phyloP scores from a whole-genome alignment of 2,113 vertebrate genomes.

The Passerina amoena region DNA sequence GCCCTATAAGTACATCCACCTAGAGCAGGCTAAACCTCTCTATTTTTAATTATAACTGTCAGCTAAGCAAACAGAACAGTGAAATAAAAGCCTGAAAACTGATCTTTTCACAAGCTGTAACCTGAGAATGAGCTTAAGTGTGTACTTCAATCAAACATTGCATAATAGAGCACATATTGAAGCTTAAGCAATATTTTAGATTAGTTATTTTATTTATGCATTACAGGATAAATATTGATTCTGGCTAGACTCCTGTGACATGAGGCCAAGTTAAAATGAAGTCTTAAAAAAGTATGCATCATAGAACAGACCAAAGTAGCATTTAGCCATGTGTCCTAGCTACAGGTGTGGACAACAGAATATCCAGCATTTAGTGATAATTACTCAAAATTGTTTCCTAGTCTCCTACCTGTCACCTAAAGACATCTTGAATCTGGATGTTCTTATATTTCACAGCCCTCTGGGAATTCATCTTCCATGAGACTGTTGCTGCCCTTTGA shows the following conservation, averaged over 20 bases:
- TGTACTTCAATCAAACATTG: conserved; percentile 4
- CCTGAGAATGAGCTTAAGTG: not conserved
- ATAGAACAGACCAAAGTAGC: not conserved
- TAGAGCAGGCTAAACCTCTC: not conserved
- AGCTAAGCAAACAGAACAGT: conserved; percentile 34
- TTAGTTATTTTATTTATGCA: conserved; percentile 1
- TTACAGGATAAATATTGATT: conserved; percentile 18
- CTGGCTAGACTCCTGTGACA: not conserved
- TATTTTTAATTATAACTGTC: not conserved
- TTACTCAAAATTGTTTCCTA: not conserved
- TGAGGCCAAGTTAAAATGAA: not conserved
- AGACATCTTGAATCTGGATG: not conserved
- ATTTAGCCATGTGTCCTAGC: not conserved
- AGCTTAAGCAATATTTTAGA: not conserved
- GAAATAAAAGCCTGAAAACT: conserved; percentile 2
- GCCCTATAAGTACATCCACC: not conserved
- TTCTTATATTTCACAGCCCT: not conserved
- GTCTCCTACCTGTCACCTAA: not conserved
- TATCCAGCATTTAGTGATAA: not conserved
- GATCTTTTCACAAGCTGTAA: not conserved
- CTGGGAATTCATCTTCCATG: not conserved
- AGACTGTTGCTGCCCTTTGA: not conserved
- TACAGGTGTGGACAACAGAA: not conserved
- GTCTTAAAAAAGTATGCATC: not conserved
- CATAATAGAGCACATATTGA: not conserved